Percentiles rank a stretch among this genome's conserved stretches.
phyloP scores from a whole-genome alignment of 2,797 vertebrate species.

The Phataginus tetradactyla region DNA sequence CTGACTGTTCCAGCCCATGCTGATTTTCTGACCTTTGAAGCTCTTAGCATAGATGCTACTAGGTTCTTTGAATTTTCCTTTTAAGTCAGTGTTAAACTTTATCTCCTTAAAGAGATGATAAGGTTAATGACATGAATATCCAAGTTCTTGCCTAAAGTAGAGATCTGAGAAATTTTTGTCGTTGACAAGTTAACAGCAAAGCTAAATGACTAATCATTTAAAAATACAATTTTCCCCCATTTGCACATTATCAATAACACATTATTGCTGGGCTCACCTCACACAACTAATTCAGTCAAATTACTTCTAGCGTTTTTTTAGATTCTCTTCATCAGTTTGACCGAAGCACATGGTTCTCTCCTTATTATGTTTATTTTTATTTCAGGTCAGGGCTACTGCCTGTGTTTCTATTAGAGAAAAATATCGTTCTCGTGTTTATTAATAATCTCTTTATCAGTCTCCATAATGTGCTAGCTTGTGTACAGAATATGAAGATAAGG shows the following conservation, averaged over 20 bases:
- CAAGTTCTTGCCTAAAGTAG: not conserved
- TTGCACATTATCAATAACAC: not conserved
- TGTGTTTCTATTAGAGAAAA: not conserved
- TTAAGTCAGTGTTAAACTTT: not conserved
- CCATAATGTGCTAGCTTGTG: not conserved
- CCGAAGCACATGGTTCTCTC: not conserved
- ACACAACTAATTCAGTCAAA: not conserved
- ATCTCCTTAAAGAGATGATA: slow-evolving; percentile 36
- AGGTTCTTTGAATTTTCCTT: not conserved
- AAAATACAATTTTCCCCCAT: not conserved
- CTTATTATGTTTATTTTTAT: not conserved
- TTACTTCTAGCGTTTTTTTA: not conserved
- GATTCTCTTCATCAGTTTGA: not conserved
- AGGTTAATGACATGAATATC: not conserved
- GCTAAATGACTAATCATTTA: not conserved
- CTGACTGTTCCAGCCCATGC: not conserved
- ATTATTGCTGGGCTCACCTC: not conserved
- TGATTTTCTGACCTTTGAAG: not conserved
- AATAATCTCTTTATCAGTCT: not conserved
- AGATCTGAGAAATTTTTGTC: not conserved
- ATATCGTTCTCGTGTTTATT: not conserved
- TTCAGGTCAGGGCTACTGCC: not conserved
- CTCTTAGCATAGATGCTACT: not conserved
- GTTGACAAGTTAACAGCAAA: not conserved
- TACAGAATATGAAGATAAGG: not conserved